Evolutionary conservation across 2,113 vertebrate genomes (phyloP).

Genomic region (Gasterosteus nipponicus): DNA sequence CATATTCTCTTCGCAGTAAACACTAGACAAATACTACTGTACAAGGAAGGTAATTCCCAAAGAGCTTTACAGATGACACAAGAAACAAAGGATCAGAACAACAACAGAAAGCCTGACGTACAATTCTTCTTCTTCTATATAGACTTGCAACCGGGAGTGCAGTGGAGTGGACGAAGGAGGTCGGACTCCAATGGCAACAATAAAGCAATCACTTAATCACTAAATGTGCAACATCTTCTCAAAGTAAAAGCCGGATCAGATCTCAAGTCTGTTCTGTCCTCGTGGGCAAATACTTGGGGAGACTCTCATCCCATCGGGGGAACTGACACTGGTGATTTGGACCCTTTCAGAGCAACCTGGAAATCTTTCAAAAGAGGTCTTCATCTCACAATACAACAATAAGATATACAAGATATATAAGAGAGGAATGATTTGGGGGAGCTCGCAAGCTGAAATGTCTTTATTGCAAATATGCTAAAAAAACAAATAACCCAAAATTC

Average conservation of each 20-base stretch:
- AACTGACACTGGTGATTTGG: too few relatives aligned
- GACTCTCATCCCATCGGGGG: not conserved
- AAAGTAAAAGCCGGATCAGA: not conserved
- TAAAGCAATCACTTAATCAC: not conserved
- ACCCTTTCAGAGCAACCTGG: too few relatives aligned
- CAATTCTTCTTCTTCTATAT: not conserved
- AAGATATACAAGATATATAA: not conserved
- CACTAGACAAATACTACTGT: not conserved
- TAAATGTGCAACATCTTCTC: not conserved
- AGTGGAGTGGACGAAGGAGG: not conserved
- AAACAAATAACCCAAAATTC: not conserved
- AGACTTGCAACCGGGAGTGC: not conserved
- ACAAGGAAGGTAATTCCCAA: not conserved
- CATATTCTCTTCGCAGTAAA: not conserved
- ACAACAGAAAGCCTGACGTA: not conserved
- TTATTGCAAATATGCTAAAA: not conserved
- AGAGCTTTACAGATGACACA: not conserved
- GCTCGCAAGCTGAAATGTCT: not conserved
- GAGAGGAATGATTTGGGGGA: not conserved
- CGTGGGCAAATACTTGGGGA: not conserved
- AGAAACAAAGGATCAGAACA: not conserved
- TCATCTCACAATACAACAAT: too few relatives aligned
- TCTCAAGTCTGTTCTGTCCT: not conserved
- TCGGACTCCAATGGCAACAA: not conserved
- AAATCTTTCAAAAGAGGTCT: too few relatives aligned